These are phyloP conservation scores for Saguinus oedipus DNA, from an alignment of 2,797 vertebrate species.

Conservation along the genomic window DNA sequence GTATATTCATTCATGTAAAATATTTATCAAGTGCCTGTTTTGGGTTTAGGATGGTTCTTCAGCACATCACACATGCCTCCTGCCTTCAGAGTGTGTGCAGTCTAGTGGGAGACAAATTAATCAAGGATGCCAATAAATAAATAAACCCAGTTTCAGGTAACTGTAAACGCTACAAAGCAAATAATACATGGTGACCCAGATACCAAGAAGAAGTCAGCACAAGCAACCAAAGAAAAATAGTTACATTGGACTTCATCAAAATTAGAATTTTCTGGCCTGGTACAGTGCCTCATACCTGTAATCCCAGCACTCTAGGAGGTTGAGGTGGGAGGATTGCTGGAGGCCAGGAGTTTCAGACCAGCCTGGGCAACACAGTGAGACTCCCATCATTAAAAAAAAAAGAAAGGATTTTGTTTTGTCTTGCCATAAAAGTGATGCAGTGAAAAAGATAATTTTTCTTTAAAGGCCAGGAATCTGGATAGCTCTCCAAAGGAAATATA, in stretches of 20 bases:
- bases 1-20: background rate
- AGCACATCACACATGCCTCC: background rate
- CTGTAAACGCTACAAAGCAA: background rate
- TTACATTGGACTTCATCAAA: conserved; percentile 16
- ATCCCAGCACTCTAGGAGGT: background rate
- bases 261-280: background rate
- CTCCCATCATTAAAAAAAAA: background rate
- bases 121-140: background rate
- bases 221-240: background rate
- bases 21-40: background rate
- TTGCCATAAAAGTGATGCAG: background rate
- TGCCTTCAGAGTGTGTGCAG: background rate
- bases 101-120: background rate
- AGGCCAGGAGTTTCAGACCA: background rate
- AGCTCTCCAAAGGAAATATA: conserved; percentile 4
- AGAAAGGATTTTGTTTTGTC: background rate
- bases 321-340: background rate
- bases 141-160: background rate
- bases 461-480: background rate
- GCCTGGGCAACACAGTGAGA: background rate
- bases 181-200: background rate
- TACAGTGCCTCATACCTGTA: background rate
- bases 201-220: background rate
- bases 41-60: background rate
- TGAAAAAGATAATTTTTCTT: background rate